Percentiles rank a stretch among this genome's conserved stretches.
Evolutionary conservation across 1,140 invertebrate species (phyloP).

Genomic region (Microplitis demolitor): DNA sequence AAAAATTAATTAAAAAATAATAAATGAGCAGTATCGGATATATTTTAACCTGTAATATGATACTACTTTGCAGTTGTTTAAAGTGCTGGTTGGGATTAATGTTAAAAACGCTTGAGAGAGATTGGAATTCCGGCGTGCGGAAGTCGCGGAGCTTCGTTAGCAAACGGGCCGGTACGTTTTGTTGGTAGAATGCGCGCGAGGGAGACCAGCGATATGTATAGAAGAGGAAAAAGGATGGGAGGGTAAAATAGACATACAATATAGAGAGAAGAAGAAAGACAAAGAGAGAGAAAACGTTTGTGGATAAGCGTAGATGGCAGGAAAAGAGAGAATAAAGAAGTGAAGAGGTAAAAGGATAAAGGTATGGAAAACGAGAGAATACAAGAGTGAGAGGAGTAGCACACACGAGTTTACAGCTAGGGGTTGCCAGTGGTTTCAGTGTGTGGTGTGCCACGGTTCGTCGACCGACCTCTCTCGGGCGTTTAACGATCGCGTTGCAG

Average conservation of each 20-base stretch:
- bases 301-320: no score
- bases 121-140: neutral
- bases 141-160: neutral
- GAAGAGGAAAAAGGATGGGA: neutral
- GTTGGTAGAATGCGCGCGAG: neutral
- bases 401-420: neutral
- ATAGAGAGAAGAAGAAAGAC: no score
- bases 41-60: neutral
- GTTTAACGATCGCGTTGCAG: conserved; percentile 19
- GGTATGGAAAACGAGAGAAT: neutral
- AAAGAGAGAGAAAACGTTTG: no score
- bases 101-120: neutral
- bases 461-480: conserved; percentile 13
- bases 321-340: no score
- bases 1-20: neutral
- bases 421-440: conserved; percentile 2
- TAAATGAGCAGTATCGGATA: neutral
- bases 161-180: neutral
- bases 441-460: conserved; percentile 14
- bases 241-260: no score
- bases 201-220: neutral
- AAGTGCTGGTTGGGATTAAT: neutral
- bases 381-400: neutral
- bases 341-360: no score
- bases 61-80: neutral